Base-by-base conservation (phyloP, 2,888 invertebrate species). In the Crioceris asparagi region DNA sequence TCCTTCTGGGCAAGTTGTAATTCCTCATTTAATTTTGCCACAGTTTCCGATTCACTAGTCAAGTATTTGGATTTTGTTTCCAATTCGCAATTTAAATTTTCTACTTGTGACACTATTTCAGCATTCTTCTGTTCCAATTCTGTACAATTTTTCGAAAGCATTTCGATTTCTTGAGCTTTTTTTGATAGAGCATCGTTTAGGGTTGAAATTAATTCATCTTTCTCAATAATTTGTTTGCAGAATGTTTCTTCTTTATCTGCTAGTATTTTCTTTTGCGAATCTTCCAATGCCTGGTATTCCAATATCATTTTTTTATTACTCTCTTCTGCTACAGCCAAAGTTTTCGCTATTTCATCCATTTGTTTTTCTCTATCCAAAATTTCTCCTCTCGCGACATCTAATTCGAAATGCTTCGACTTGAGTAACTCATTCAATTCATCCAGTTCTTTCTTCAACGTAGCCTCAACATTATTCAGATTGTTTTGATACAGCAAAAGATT, bases 291-390 rank as follows among this genome's bases (percentile, higher is more conserved):
- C n/a, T n/a, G n/a, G n/a, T n/a, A 18, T 32, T 32, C 18, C 19
- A 17, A 3, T 19, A 33, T 33, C 15, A 27, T 10, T 26, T 60
- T 74, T 74, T 44, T 43, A 23, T 43, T 53, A 66, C 69, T 52
- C 44, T 70, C 71, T 54, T 66, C 67, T 36, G 44, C 44, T n/a
- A 71, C 54, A 53, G 75, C 74, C 54, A 67, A 60, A 41, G 67
- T 59, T 66, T 69, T 73, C 41, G 68, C 66, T 57, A 62, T 38
- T 48, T 56, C 53, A 8, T 61, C 55, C 6, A 56, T 39, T 44
- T 60, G 57, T 47, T 60, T 60, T 29, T 51, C 48, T 18, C 41
- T 19, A 47, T 47, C 46, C 59, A 12, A 44, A 32, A 15, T 53
- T 49, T 30, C 51, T 36, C 46, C 51, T 54, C 32, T 54, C 51